phyloP scores from a whole-genome alignment of 2,888 invertebrate species.

The Didymodactylos carnosus region DNA sequence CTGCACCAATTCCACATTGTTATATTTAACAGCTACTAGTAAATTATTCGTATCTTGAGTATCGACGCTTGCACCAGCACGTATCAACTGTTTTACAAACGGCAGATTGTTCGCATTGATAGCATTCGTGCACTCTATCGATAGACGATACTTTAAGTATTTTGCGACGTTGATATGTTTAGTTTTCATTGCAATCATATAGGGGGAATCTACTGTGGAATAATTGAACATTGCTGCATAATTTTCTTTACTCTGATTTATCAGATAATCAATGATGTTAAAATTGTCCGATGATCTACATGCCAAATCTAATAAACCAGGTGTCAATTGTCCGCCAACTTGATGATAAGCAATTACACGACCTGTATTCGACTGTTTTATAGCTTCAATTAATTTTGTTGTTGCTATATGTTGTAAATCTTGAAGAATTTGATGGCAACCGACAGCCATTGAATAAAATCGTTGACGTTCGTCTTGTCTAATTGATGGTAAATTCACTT shows the following conservation, averaged over 20 bases:
- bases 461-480: background rate
- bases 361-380: background rate
- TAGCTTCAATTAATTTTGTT: background rate
- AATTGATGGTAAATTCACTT: background rate
- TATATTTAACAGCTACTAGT: background rate
- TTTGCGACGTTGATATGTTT: background rate
- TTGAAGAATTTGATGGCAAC: background rate
- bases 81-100: background rate
- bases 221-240: background rate
- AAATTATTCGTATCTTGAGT: background rate
- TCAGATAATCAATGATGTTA: background rate
- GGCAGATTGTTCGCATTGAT: background rate
- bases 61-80: background rate
- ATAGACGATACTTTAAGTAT: background rate
- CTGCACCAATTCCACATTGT: background rate
- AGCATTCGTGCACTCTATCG: background rate
- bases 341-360: background rate
- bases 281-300: background rate
- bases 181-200: background rate
- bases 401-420: background rate
- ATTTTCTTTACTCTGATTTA: background rate
- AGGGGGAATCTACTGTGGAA: background rate
- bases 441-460: background rate
- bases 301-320: background rate
- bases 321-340: background rate